Base-by-base conservation (phyloP, 1,140 invertebrate genomes). In the Aphaenogaster ashmeadi region DNA sequence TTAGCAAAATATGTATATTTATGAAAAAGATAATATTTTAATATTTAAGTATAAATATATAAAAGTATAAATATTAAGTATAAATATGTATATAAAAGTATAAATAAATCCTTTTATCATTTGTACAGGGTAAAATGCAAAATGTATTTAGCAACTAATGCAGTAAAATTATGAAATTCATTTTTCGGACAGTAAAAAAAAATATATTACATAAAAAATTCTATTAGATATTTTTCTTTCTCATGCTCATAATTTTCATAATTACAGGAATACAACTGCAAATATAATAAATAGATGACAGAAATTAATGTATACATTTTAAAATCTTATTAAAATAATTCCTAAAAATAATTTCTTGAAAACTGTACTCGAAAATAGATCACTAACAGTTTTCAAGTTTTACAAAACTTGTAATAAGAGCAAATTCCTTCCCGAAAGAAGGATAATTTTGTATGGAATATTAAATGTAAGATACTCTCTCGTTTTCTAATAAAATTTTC, bases 261-360 rank as follows among this genome's bases (percentile, higher is more conserved):
- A 2, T 62, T 18, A 66, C n/a, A 66, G 11, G 7, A 21, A 56
- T 56, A 1, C n/a, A 56, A 54, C 18, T 5, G 5, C 18, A 54
- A 64, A 64, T 38, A 60, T 27, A 60, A 27, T 60, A 60, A 27
- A 60, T n/a, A 54, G 6, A 54, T 54, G 15, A n/a, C 38, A 66
- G 33, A 66, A 15, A 38, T 27, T 27, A 66, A 62, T 7, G 1
- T 66, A 2, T n/a, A 38, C 18, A 41, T 66, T n/a, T 21, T 66
- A 66, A n/a, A 44, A 67, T 69, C 2, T 27, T 33, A 50, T 69
- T 69, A 47, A 69, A 50, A 47, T 50, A 58, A 58, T 21, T 58
- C 54, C 4, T 21, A 58, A 21, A 58, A 9, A 58, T 21, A 27
- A 27, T 27, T 27, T 27, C 27, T 60, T 60, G n/a, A 33, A 60